These are phyloP conservation scores for Somateria mollissima DNA, from an alignment of 2,797 vertebrate genomes.

Conservation along the genomic window DNA sequence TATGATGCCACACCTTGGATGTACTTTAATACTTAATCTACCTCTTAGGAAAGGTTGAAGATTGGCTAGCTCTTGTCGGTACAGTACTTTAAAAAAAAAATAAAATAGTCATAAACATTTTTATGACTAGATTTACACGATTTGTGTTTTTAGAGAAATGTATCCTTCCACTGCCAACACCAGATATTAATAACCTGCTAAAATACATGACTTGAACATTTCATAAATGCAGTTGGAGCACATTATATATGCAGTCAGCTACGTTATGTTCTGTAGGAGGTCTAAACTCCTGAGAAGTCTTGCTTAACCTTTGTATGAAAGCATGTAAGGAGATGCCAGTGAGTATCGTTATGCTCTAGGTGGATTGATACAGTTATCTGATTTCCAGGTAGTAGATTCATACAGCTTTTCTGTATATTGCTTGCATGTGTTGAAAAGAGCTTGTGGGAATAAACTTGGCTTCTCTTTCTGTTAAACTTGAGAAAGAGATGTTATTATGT, in stretches of 20 bases:
- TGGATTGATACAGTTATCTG: neutral
- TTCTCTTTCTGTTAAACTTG: neutral
- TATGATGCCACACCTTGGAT: neutral
- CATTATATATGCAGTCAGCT: neutral
- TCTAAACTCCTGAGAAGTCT: neutral
- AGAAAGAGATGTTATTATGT: neutral
- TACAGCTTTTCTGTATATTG: neutral
- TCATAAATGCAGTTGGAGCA: neutral
- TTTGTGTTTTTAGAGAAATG: neutral
- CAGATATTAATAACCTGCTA: neutral
- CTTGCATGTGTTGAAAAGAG: conserved; percentile 15
- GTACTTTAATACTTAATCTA: conserved; percentile 52
- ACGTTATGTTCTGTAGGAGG: neutral
- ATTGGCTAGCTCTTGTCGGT: conserved; percentile 16
- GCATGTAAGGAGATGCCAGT: neutral
- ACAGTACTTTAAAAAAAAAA: neutral
- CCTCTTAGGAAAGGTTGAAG: neutral
- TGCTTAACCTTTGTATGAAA: neutral
- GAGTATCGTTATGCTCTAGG: neutral
- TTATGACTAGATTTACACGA: conserved; percentile 6
- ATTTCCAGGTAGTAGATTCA: conserved; percentile 18
- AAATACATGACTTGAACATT: neutral
- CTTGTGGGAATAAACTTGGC: neutral
- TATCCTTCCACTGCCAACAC: neutral
- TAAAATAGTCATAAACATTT: conserved; percentile 1